phyloP scores from a whole-genome alignment of 2,797 vertebrate species.

The Hoplostethus mediterraneus region DNA sequence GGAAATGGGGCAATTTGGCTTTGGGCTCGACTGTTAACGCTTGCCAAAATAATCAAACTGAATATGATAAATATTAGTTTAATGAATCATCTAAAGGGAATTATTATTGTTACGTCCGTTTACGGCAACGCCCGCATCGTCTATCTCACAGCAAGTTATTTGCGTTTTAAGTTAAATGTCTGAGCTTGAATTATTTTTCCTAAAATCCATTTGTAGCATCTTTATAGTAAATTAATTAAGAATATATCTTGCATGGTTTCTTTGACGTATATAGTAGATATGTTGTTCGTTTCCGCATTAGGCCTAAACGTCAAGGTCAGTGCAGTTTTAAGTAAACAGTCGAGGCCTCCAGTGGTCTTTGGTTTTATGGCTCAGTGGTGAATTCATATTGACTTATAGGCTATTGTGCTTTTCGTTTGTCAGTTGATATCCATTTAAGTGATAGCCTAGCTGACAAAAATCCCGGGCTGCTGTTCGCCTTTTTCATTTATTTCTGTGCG shows the following conservation, averaged over 20 bases:
- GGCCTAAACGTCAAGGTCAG: background rate
- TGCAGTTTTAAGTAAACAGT: background rate
- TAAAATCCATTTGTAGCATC: conserved; percentile 14
- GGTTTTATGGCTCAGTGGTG: no score
- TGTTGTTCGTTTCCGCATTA: background rate
- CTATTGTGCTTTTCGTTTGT: conserved; percentile 11
- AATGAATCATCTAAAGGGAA: conserved; percentile 55
- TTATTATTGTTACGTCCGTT: conserved; percentile 38
- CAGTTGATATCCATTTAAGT: background rate
- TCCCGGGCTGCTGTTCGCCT: background rate
- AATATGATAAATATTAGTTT: conserved; percentile 70
- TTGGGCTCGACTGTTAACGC: conserved; percentile 38
- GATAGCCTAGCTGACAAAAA: conserved; percentile 13
- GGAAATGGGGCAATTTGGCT: conserved; percentile 47
- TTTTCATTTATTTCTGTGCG: conserved; percentile 27
- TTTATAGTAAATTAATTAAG: background rate
- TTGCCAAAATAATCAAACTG: conserved; percentile 66
- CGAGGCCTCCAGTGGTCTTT: background rate
- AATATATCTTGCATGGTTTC: conserved; percentile 7
- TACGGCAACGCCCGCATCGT: conserved; percentile 18
- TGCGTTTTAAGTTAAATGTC: conserved; percentile 17
- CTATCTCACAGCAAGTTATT: conserved; percentile 45
- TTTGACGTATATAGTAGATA: background rate
- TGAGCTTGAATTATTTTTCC: conserved; percentile 33
- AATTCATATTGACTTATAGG: conserved; percentile 20